Evolutionary conservation across 1,140 invertebrate species (phyloP).

Genomic region (Phymastichus coffea): DNA sequence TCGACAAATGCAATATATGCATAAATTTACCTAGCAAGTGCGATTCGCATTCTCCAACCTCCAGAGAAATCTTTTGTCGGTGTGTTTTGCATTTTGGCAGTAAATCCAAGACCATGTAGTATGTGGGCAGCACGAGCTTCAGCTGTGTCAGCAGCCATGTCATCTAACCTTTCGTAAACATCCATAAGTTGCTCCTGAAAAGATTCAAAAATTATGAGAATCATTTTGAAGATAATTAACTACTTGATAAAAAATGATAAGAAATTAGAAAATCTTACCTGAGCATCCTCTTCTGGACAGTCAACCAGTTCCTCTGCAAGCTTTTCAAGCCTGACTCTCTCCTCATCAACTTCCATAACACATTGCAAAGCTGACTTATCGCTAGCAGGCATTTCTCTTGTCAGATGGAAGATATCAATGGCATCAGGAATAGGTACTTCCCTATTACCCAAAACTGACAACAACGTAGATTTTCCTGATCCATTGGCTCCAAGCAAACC

Average conservation of each 20-base stretch:
- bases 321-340: slow-evolving; percentile 87
- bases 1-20: too few species aligned
- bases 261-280: slow-evolving; percentile 35
- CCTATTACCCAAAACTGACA: slow-evolving; percentile 87
- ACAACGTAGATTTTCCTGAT: slow-evolving; percentile 88
- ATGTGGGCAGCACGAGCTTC: slow-evolving; percentile 92
- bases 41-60: slow-evolving; percentile 99
- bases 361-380: slow-evolving; percentile 90
- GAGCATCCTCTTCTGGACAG: slow-evolving; percentile 82
- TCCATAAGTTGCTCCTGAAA: slow-evolving; percentile 93
- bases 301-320: slow-evolving; percentile 87
- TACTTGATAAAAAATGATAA: slow-evolving; percentile 2
- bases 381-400: slow-evolving; percentile 94
- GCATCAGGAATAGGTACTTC: slow-evolving; percentile 96
- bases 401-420: slow-evolving; percentile 97
- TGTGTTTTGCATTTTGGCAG: slow-evolving; percentile 89
- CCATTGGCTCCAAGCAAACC: slow-evolving; percentile 96
- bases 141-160: slow-evolving; percentile 93
- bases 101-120: slow-evolving; percentile 95
- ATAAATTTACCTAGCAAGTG: slow-evolving; percentile 73
- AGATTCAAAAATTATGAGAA: not conserved
- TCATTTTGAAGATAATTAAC: slow-evolving; percentile 37
- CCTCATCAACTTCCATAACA: slow-evolving; percentile 98
- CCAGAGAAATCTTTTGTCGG: slow-evolving; percentile 94
- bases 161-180: slow-evolving; percentile 96